Conservation (phyloP, 2,888 invertebrate species). For the Lissocephala sabroskyi region DNA sequence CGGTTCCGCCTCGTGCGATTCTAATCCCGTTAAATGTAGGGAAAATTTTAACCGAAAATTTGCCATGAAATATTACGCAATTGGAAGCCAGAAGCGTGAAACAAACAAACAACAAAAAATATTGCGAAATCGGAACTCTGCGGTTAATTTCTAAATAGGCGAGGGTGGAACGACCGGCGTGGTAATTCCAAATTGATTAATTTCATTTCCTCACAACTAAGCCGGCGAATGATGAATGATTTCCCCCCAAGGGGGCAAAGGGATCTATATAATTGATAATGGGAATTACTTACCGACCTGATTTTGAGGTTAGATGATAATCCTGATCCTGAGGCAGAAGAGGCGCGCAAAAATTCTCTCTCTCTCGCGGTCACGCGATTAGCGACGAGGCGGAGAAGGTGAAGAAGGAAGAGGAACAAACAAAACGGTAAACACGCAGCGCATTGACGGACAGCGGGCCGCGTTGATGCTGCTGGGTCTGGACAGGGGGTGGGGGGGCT, state of each 20-base stretch:
- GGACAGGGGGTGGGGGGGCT: too few relatives aligned
- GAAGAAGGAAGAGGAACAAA: slow-evolving; percentile 15
- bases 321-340: slow-evolving; percentile 29
- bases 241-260: too few relatives aligned
- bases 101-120: slow-evolving; percentile 6
- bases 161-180: too few relatives aligned
- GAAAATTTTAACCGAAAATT: too few relatives aligned
- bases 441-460: slow-evolving; percentile 37
- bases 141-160: too few relatives aligned
- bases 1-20: too few relatives aligned
- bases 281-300: slow-evolving; percentile 34
- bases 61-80: not conserved
- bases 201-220: slow-evolving; percentile 28
- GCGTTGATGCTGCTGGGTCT: not conserved
- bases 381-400: slow-evolving; percentile 23
- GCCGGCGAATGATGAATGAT: too few relatives aligned
- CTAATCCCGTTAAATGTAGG: too few relatives aligned
- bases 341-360: not conserved
- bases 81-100: not conserved
- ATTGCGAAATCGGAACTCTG: too few relatives aligned
- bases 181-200: slow-evolving; percentile 35
- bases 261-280: too few relatives aligned
- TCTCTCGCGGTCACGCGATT: slow-evolving; percentile 36
- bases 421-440: slow-evolving; percentile 24
- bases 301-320: slow-evolving; percentile 24